Evolutionary conservation across 1,140 invertebrate species (phyloP), one percentile per base, ranked within the genome.

Genomic region (Vanessa tameamea): DNA sequence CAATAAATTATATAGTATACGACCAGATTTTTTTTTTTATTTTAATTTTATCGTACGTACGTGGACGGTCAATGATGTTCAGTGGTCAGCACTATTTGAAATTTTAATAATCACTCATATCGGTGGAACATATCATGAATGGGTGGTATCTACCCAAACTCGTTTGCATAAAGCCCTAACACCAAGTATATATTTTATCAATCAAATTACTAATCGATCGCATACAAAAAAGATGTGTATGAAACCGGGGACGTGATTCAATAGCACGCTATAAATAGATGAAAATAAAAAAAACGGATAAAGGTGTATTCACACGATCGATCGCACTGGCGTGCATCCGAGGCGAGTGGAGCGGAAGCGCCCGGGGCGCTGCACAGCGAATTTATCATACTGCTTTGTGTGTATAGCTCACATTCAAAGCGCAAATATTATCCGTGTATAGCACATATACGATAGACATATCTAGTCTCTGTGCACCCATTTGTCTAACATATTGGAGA

Each of bases 261-360:
- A 80, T 81, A 82, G 74, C 78, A 64, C 37, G 67, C 78, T 87
- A 81, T 81, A 85, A 81, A 88, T 84, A 83, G 81, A 85, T 69
- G 76, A 75, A 82, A 82, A 86, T 83, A 82, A 76, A 83, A 77
- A 83, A 87, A 87, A 80, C 66, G 80, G 70, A 83, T 87, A 89
- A 89, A 89, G 85, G 87, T 90, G 86, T 85, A 85, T 83, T 82
- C 84, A 89, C 83, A 88, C 87, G 83, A 92, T 90, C 87, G 88
- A 92, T 90, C 87, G 85, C 80, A 70, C 79, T 69, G 82, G 81
- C 84, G 75, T 84, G 87, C 88, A 89, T 86, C 85, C 82, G 83
- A 82, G 83, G 78, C 84, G 86, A 90, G 79, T 83, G 85, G 78
- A 88, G 87, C 88, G 88, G 87, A 91, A 90, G 79, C 78, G 77